Percentiles rank a stretch among this genome's conserved stretches.
phyloP scores from a whole-genome alignment of 2,113 vertebrate species.

The Crocuta crocuta region DNA sequence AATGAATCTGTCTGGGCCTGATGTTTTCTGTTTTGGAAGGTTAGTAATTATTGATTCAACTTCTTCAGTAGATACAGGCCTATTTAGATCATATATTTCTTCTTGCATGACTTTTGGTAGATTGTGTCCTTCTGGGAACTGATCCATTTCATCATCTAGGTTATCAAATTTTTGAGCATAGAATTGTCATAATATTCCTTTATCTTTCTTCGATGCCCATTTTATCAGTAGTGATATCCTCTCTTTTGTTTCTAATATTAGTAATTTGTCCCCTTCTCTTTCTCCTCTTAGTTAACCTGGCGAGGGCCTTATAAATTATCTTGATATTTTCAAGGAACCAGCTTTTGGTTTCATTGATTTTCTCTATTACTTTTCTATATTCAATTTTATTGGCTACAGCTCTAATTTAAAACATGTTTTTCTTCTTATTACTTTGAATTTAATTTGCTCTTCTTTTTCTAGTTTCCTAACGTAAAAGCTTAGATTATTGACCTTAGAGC shows the following conservation, averaged over 20 bases:
- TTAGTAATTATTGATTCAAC: neutral
- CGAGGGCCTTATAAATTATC: neutral
- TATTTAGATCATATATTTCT: neutral
- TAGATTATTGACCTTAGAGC: neutral
- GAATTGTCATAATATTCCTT: neutral
- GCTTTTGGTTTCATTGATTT: neutral
- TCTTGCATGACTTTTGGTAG: neutral
- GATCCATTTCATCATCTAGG: neutral
- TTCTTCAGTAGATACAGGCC: neutral
- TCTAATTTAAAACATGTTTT: neutral
- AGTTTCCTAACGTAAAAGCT: neutral
- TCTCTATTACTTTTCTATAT: neutral
- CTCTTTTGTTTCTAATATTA: neutral
- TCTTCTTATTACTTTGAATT: neutral
- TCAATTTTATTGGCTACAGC: neutral
- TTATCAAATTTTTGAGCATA: neutral
- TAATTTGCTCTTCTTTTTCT: neutral
- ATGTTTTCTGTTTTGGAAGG: neutral
- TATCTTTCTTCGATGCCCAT: neutral
- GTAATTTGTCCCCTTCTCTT: neutral
- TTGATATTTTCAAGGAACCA: neutral
- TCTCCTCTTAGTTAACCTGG: neutral
- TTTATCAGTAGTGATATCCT: neutral
- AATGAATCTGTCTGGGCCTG: neutral
- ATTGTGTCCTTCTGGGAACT: neutral